Base-by-base conservation (phyloP, 2,888 invertebrate genomes). In the Drepanosiphum platanoidis region DNA sequence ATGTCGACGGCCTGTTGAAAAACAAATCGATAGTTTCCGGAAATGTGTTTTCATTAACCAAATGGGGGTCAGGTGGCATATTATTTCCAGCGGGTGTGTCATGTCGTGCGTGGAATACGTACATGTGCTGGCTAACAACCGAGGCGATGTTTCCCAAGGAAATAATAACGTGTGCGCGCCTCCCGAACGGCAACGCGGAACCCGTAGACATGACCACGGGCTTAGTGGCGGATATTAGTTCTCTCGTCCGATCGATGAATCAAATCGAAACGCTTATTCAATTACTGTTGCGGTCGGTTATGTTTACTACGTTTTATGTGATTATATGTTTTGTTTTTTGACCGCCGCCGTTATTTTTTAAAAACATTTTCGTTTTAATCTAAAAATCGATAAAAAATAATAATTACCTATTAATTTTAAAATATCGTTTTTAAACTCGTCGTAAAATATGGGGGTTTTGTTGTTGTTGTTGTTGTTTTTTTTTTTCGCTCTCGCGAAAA, bases 41-140 rank as follows among this genome's bases (percentile, higher is more conserved):
- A 72, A 82, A 82, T 64, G 61, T 42, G 61, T 72, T 82, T 82
- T 82, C 82, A 82, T 74, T 82, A 82, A 82, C 64, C 72, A 82
- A 82, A 82, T 74, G 64, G 70, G 80, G 80, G 68, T 70, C 80
- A 80, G 80, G 64, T 82, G 72, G 72, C 46, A 39, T 82, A 82
- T 74, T 82, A 72, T 82, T 72, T 82, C 18, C 64, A 64, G 22
- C 72, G 72, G 72, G 82, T 72, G 72, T 64, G 72, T 74, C 61
- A 18, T 61, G 82, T 72, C 72, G 64, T 64, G 70, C 68, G 13
- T 32, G 5, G 79, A 79, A 68, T 46, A 79, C 78, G 18, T 39
- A 64, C 39, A 78, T 78, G 34, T 64, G 27, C 22, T 58, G n/a
- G 58, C n/a, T 58, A 22, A 58, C 58, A n/a, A 58, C 58, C 58